A percentile compares a stretch with the other conserved stretches of the same genome.
Conservation (phyloP, 2,113 vertebrate genomes). For the Fukomys damarensis region DNA sequence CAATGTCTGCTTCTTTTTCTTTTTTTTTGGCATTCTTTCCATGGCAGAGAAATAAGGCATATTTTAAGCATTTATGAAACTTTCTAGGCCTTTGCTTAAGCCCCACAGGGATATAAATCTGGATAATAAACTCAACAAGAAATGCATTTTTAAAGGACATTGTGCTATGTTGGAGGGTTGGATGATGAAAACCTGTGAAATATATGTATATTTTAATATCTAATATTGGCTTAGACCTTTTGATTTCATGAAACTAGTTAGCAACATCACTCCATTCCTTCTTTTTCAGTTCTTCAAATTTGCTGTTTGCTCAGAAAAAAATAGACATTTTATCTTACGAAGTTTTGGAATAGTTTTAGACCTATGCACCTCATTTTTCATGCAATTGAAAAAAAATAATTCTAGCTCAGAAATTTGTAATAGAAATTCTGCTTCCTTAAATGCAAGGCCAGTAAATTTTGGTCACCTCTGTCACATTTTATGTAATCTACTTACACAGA, state of each 20-base stretch:
- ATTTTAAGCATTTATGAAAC: constrained; percentile 67
- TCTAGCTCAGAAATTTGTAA: neutral
- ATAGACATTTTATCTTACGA: neutral
- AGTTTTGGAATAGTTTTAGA: constrained; percentile 35
- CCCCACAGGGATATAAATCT: constrained; percentile 35
- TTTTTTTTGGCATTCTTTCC: neutral
- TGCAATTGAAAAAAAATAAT: neutral
- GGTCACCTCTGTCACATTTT: neutral
- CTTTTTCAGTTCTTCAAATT: neutral
- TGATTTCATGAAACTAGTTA: constrained; percentile 54
- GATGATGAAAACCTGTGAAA: constrained; percentile 10
- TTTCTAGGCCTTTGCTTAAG: constrained; percentile 64
- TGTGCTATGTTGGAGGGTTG: neutral
- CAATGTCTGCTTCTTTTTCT: neutral
- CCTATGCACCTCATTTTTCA: neutral
- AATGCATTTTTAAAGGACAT: constrained; percentile 65
- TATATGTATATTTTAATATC: neutral
- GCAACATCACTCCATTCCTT: neutral
- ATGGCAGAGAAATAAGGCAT: neutral
- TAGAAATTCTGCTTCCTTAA: neutral
- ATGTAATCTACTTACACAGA: neutral
- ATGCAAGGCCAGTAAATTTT: neutral
- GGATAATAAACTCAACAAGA: constrained; percentile 56
- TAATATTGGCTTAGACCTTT: constrained; percentile 31
- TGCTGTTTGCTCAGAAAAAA: neutral